phyloP scores from a whole-genome alignment of 2,888 invertebrate species.

The Agelastica alni region DNA sequence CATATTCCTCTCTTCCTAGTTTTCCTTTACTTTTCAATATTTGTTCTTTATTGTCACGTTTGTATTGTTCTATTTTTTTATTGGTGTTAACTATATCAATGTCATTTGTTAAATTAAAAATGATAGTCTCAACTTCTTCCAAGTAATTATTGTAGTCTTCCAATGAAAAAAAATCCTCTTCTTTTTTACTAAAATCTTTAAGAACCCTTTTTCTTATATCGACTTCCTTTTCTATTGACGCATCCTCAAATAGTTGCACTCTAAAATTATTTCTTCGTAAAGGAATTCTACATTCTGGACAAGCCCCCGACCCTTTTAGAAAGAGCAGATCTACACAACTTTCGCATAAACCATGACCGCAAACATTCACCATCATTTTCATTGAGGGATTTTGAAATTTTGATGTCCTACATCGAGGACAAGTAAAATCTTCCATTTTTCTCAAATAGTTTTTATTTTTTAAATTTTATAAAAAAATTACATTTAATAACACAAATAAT shows the following conservation, averaged over 20 bases:
- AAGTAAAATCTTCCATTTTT: constrained; percentile 81
- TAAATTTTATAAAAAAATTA: too few species aligned
- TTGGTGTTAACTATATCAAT: constrained; percentile 88
- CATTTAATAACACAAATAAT: too few species aligned
- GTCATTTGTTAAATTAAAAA: constrained; percentile 88
- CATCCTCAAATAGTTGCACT: constrained; percentile 94
- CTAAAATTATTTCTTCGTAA: constrained; percentile 88
- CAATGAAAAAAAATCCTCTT: constrained; percentile 85
- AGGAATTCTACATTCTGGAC: constrained; percentile 91
- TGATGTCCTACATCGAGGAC: constrained; percentile 95
- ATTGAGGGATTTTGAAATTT: constrained; percentile 96
- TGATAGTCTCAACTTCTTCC: constrained; percentile 90
- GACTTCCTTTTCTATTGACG: constrained; percentile 95
- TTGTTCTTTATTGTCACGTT: constrained; percentile 84
- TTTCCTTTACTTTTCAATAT: constrained; percentile 81
- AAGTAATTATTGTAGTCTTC: constrained; percentile 94
- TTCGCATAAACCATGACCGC: constrained; percentile 97
- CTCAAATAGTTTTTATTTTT: too few species aligned
- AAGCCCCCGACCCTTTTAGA: constrained; percentile 93
- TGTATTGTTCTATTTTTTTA: constrained; percentile 88
- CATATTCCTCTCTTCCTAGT: constrained; percentile 79
- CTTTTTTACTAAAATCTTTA: constrained; percentile 91
- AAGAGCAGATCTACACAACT: constrained; percentile 96
- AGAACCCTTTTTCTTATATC: constrained; percentile 89
- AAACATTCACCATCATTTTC: constrained; percentile 96